Evolutionary conservation across 2,888 invertebrate genomes (phyloP).

Genomic region (Nomada ferruginata): DNA sequence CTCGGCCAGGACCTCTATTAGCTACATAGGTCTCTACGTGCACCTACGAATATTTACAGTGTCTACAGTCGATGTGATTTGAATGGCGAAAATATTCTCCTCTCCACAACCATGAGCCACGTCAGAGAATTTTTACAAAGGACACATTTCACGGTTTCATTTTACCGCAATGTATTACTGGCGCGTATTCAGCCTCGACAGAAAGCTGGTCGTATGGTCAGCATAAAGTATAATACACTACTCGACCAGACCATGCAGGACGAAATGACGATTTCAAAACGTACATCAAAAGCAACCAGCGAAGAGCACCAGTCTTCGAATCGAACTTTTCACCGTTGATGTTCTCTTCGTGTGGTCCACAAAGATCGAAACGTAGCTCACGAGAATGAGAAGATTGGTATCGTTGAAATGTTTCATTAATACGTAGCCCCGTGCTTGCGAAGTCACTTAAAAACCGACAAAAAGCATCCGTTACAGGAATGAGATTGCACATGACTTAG

Average conservation of each 20-base stretch:
- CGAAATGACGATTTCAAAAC: constrained; percentile 32
- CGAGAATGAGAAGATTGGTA: background rate
- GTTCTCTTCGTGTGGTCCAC: background rate
- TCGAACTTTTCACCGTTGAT: constrained; percentile 26
- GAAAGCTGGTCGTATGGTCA: constrained; percentile 29
- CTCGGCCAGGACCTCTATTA: background rate
- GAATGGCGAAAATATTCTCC: constrained; percentile 21
- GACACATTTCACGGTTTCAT: constrained; percentile 13
- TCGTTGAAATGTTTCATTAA: background rate
- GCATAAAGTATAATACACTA: constrained; percentile 16
- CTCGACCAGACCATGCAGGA: background rate
- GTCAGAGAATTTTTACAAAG: constrained; percentile 25
- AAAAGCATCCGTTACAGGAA: no score
- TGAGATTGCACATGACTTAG: no score
- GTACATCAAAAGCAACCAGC: constrained; percentile 36
- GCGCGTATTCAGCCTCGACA: constrained; percentile 22
- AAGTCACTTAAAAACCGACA: no score
- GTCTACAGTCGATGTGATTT: constrained; percentile 25
- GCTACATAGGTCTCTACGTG: background rate
- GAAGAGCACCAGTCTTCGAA: constrained; percentile 16
- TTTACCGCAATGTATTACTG: constrained; percentile 5
- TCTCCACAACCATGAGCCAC: constrained; percentile 6
- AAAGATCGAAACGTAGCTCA: background rate
- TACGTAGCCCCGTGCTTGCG: no score
- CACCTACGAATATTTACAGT: constrained; percentile 20